Base-by-base conservation (phyloP, 1,140 invertebrate species). In the Drosophila rhopaloa region DNA sequence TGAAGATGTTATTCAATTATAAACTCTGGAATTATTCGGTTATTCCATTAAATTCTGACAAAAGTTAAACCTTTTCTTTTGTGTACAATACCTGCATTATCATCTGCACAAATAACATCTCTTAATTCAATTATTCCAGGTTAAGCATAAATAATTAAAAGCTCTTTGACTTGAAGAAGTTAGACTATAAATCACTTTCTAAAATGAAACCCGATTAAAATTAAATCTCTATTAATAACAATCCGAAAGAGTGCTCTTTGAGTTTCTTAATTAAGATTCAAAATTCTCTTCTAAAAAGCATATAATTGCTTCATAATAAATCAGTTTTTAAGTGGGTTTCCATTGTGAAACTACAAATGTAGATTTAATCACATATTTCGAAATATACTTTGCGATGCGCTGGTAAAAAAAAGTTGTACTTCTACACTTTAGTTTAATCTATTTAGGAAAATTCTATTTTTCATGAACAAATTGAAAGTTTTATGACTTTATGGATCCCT, bases 151-250 rank as follows among this genome's bases (percentile, higher is more conserved):
- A 13, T 50, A 5, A 5, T 2, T 4, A 14, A 4, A 32, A 7
- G 13, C 1, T n/a, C 4, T 5, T 43, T 32, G 0, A 43, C 4
- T 32, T 61, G 6, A 11, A 58, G 37, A 19, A 10, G n/a, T 2
- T 9, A 16, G 19, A 29, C n/a, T 2, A 63, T 46, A 7, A 63
- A 63, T 63, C 61, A 60, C 61, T 63, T 60, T 63, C 61, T 60
- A 63, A 60, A 63, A 16, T 35, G 0, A 32, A 32, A 8, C 29
- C 29, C 29, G 5, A 32, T 32, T 32, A 6, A 27, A 44, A 8
- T 24, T 13, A 27, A 44, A 11, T 24, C 16, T 7, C 3, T 1
- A 32, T 13, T 14, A 35, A 37, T 14, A 3, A 37, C 4, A 14
- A 43, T 32, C n/a, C 10, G 5, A 27, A 16, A 0, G 0, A 24